Conservation (phyloP, 2,888 invertebrate species). For the Balanococcus diminutus region DNA sequence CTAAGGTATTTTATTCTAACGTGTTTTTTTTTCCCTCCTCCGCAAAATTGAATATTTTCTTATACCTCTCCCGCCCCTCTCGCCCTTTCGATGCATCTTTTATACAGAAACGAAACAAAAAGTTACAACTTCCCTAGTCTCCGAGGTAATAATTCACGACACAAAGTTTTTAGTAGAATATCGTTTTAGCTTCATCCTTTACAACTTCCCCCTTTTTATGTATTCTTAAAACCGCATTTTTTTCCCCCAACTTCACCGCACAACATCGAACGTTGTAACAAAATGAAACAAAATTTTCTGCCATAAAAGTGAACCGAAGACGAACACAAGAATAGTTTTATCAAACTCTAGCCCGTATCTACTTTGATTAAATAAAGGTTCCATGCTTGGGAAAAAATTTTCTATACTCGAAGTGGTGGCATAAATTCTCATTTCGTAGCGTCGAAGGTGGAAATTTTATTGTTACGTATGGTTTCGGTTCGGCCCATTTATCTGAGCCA, state of each 20-base stretch:
- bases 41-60: constrained; percentile 33
- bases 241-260: not conserved
- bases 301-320: not conserved
- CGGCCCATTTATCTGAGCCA: not conserved
- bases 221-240: not conserved
- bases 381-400: not conserved
- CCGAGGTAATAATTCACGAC: constrained; percentile 31
- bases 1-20: constrained; percentile 36
- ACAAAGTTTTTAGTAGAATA: constrained; percentile 1
- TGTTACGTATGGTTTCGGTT: not conserved
- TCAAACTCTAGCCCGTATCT: not conserved
- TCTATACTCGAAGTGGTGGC: not conserved
- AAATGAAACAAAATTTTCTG: not conserved
- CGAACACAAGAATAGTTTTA: not conserved
- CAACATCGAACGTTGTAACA: not conserved
- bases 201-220: not conserved
- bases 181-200: not conserved
- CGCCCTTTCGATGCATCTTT: not conserved
- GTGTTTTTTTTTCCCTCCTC: not conserved
- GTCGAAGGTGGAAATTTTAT: not conserved
- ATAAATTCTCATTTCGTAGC: not conserved
- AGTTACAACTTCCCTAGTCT: not conserved
- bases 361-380: not conserved
- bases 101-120: not conserved
- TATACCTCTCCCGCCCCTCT: not conserved